Evolutionary conservation across 2,888 invertebrate species (phyloP).

Genomic region (Euspilapteryx auroguttella): DNA sequence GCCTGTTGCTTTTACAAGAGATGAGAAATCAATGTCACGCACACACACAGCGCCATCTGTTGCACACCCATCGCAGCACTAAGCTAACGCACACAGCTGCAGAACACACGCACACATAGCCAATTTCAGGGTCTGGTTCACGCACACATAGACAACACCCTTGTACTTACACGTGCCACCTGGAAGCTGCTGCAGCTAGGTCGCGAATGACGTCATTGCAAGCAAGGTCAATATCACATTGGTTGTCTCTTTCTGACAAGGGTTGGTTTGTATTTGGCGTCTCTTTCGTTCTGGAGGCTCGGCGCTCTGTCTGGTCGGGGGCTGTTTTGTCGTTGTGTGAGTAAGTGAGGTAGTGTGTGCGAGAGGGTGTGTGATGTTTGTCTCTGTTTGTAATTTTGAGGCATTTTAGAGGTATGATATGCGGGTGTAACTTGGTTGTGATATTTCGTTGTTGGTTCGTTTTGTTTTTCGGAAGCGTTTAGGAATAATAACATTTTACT

Average conservation of each 20-base stretch:
- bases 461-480: too few species aligned
- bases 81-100: slow-evolving; percentile 13
- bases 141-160: slow-evolving; percentile 7
- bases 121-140: slow-evolving; percentile 10
- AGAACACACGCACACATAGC: slow-evolving; percentile 32
- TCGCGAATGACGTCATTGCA: slow-evolving; percentile 62
- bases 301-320: slow-evolving; percentile 41
- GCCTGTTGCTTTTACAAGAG: slow-evolving; percentile 31
- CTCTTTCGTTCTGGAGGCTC: slow-evolving; percentile 24
- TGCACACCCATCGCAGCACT: slow-evolving; percentile 15
- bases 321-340: slow-evolving; percentile 20
- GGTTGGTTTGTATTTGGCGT: slow-evolving; percentile 11
- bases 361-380: background rate
- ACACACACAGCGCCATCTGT: slow-evolving; percentile 25
- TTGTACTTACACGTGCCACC: slow-evolving; percentile 15
- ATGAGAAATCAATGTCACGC: slow-evolving; percentile 44
- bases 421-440: too few species aligned
- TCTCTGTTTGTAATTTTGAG: slow-evolving; percentile 1
- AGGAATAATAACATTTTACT: too few species aligned
- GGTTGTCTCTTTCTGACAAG: slow-evolving; percentile 17
- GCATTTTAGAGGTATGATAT: slow-evolving; percentile 1
- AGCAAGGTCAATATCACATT: slow-evolving; percentile 57
- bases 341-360: slow-evolving; percentile 5
- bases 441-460: too few species aligned
- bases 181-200: slow-evolving; percentile 56